Evolutionary conservation across 2,113 vertebrate species (phyloP), one percentile per base, ranked within the genome.

Genomic region (Hepsetus odoe): DNA sequence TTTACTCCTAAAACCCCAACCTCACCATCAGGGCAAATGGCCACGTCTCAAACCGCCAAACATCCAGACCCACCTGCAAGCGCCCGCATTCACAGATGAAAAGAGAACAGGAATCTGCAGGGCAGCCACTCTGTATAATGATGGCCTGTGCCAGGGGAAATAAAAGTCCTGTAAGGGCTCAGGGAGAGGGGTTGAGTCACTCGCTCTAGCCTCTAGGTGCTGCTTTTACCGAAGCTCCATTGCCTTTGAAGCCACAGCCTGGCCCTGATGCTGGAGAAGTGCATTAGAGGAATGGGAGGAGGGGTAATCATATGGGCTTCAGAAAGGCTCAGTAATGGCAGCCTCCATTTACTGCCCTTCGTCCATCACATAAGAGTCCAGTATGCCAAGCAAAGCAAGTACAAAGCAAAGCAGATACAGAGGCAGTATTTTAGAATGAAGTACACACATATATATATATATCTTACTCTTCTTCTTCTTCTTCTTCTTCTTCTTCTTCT

Each of bases 231-330:
- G 67, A 49, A 59, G 44, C 51, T 6, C 26, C 74, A 68, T 30
- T 32, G 64, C 79, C 90, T 91, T 88, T 90, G 86, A 90, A 91
- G 83, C 62, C 86, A 55, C 24, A 24, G 51, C 20, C 24, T 3
- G 35, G 62, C 58, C 66, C 53, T 80, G 76, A 82, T 64, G 55
- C 74, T 73, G 70, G 49, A 86, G 78, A 82, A 79, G 62, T 46
- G 74, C 77, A 82, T 86, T 84, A 86, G 80, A 80, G 75, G 44
- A 46, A 65, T 58, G 14, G 58, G 20, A 20, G 56, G 9, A 18
- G 40, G 8, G n/a, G 75, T 74, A 53, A 46, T 84, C 40, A 82
- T 26, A 81, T 51, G 35, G 55, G 33, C 40, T 68, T 79, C 81
- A 32, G 74, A 12, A 26, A 85, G 42, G 74, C 72, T 66, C 46